phyloP scores from a whole-genome alignment of 23 tunicate species.

The Trididemnum miniatum region DNA sequence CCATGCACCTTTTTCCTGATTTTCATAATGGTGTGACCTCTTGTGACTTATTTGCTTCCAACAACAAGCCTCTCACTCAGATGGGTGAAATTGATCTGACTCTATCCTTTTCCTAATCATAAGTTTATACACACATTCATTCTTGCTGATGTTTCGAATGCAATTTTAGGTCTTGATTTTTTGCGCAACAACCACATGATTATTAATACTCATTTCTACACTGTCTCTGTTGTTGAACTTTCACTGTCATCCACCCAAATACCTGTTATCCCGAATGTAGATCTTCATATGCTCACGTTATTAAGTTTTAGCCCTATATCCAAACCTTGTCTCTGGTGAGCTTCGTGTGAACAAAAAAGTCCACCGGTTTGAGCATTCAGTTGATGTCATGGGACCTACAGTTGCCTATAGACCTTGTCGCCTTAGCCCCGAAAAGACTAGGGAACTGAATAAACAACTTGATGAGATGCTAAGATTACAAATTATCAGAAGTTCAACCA shows the following conservation, averaged over 20 bases:
- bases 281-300: background rate
- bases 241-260: too few species aligned
- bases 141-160: background rate
- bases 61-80: too few species aligned
- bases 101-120: background rate
- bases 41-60: background rate
- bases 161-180: background rate
- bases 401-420: background rate
- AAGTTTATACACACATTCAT: background rate
- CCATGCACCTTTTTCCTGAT: background rate
- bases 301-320: background rate
- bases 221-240: too few species aligned
- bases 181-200: background rate
- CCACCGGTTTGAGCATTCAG: background rate
- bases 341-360: background rate
- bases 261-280: too few species aligned
- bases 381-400: background rate
- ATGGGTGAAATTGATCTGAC: background rate
- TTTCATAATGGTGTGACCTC: background rate
- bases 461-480: background rate
- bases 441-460: background rate
- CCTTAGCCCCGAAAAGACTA: background rate
- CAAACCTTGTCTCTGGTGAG: background rate
- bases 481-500: background rate
- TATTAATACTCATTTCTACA: background rate